Percentiles rank a stretch among this genome's conserved stretches.
phyloP scores from a whole-genome alignment of 2,797 vertebrate species.

The Natrix natrix region DNA sequence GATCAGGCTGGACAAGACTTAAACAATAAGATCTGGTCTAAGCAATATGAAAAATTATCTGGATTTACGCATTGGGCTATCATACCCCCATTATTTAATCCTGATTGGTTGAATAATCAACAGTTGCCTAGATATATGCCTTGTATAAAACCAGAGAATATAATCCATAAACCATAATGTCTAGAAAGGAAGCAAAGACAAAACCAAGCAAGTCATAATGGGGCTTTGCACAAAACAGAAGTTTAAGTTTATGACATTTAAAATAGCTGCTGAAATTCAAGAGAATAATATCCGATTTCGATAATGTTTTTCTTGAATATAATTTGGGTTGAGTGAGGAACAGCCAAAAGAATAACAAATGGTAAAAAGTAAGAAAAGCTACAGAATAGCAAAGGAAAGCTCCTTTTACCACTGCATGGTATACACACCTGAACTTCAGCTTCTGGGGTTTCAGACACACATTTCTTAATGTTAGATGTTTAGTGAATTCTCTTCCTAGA shows the following conservation, averaged over 20 bases:
- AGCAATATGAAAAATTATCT: not conserved
- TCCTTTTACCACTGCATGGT: not conserved
- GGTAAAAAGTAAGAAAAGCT: not conserved
- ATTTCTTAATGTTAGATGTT: constrained; percentile 80
- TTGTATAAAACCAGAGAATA: not conserved
- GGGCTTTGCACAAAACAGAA: not conserved
- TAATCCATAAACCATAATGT: not conserved
- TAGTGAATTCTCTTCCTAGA: constrained; percentile 75
- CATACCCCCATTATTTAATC: not conserved
- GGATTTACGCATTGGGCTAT: not conserved
- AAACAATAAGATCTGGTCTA: not conserved
- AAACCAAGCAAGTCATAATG: not conserved
- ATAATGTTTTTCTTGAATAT: not conserved
- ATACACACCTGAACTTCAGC: constrained; percentile 78
- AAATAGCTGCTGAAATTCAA: not conserved
- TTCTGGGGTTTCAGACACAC: constrained; percentile 77
- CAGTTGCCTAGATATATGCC: not conserved
- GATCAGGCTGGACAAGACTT: not conserved
- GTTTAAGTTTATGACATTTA: not conserved
- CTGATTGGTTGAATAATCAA: not conserved
- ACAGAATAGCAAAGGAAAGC: not conserved
- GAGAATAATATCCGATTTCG: not conserved
- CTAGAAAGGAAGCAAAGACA: not conserved
- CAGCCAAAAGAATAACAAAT: not conserved
- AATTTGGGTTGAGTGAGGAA: not conserved